Conservation (phyloP, 2,888 invertebrate genomes). For the Odontocerum albicorne region DNA sequence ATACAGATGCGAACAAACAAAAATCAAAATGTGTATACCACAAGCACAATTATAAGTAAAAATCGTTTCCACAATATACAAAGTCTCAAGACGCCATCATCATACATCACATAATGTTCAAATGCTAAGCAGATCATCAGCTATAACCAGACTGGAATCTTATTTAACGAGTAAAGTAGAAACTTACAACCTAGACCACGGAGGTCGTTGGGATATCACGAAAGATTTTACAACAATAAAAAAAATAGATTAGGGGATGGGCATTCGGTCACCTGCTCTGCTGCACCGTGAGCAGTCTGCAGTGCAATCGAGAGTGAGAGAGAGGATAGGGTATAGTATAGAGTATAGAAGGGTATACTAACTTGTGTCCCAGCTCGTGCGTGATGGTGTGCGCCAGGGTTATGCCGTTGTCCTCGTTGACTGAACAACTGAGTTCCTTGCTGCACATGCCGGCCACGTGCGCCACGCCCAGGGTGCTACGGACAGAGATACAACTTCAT, state of each 20-base stretch:
- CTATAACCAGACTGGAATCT: too few relatives aligned
- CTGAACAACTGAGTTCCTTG: slow-evolving; percentile 80
- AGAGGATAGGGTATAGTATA: not conserved
- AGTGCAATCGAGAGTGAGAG: not conserved
- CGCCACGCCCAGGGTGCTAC: slow-evolving; percentile 81
- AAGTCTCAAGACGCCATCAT: too few relatives aligned
- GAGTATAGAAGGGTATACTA: slow-evolving; percentile 48
- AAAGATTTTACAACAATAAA: too few relatives aligned
- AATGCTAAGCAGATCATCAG: too few relatives aligned
- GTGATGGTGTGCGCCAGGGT: slow-evolving; percentile 87
- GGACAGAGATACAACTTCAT: slow-evolving; percentile 37
- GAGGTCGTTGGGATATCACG: too few relatives aligned
- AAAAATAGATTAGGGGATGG: not conserved
- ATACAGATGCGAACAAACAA: too few relatives aligned
- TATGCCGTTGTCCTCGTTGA: slow-evolving; percentile 90
- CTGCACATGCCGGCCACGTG: slow-evolving; percentile 90
- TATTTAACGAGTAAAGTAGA: too few relatives aligned
- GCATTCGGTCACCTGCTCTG: not conserved
- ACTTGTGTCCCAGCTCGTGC: slow-evolving; percentile 93
- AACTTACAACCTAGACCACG: too few relatives aligned
- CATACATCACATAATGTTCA: too few relatives aligned
- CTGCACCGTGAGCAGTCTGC: not conserved
- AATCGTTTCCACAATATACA: too few relatives aligned
- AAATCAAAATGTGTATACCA: too few relatives aligned
- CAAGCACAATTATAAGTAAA: too few relatives aligned